Evolutionary conservation across 2,113 vertebrate species (phyloP), one percentile per base, ranked within the genome.

Genomic region (Larimichthys crocea): DNA sequence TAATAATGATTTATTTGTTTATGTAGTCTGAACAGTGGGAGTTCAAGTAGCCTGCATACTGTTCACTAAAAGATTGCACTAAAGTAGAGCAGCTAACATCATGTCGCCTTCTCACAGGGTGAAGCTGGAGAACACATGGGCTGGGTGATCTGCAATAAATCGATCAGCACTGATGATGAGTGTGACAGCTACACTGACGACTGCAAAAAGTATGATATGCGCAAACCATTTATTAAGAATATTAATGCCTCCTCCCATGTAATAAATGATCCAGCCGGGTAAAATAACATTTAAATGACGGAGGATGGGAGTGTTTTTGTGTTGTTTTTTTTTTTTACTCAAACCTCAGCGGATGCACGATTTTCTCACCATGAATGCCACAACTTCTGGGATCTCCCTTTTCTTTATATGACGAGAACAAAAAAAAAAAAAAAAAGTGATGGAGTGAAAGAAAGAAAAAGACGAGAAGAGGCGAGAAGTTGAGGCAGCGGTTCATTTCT

Each of bases 381-480:
- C 59, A 81, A 35, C 11, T 8, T 31, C 29, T 53, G 84, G 79
- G 35, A 35, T 79, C 74, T 50, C 79, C 86, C 88, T 50, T 80
- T 70, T 52, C 49, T 53, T 60, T 42, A 22, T 49, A 61, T 31
- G 44, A 22, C 17, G 46, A 80, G 83, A 53, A 57, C 46, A 63
- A 52, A n/a, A 17, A 70, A 52, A 63, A 52, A n/a, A 17, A 70
- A 52, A 22, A 46, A 19, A 10, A 57, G 5, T 11, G 42, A 26
- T 2, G 42, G 9, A 66, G 44, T 3, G 55, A 75, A 10, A 49
- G 24, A 61, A 20, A 50, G 15, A 19, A 24, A 59, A 0, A 19
- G 31, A 55, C 19, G 14, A 48, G 66, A 61, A 42, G n/a, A 40
- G 67, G 74, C 42, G 42, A 89, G 40, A 57, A 80, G 56, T 66